These are phyloP conservation scores for Tiaroga cobitis DNA, from an alignment of 2,797 vertebrate species.

Conservation along the genomic window DNA sequence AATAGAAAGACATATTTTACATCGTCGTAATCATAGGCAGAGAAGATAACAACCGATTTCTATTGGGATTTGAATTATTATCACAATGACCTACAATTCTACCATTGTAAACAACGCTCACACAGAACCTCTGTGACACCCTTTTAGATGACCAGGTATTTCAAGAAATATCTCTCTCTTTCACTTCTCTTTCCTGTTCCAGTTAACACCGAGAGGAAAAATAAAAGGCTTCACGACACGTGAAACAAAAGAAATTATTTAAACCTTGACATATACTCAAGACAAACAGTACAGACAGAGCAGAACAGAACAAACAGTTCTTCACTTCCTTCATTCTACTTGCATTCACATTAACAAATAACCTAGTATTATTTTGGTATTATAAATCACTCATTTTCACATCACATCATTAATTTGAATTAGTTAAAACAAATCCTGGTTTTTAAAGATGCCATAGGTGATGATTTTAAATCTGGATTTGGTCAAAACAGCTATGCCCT, in stretches of 20 bases:
- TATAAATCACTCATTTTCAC: not conserved
- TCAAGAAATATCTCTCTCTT: not conserved
- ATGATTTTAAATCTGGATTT: not conserved
- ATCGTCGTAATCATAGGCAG: not conserved
- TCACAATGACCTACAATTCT: not conserved
- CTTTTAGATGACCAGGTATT: conserved; percentile 7
- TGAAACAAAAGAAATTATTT: conserved; percentile 32
- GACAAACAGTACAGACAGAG: conserved; percentile 66
- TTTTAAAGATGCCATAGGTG: not conserved
- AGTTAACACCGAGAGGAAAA: not conserved
- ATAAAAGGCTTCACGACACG: conserved; percentile 20
- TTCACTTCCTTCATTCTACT: conserved; percentile 44
- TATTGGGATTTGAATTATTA: not conserved
- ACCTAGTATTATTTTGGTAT: not conserved
- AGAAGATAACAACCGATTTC: not conserved
- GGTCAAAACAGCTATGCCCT: not conserved
- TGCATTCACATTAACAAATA: conserved; percentile 9
- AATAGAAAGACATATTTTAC: not conserved
- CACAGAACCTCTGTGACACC: not conserved
- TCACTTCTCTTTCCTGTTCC: not conserved
- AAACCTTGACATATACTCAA: conserved; percentile 35
- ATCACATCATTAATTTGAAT: not conserved
- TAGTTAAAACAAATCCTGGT: not conserved
- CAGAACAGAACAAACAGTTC: conserved; percentile 45
- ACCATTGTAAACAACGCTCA: not conserved